These are phyloP conservation scores for Zygogramma bicolorata DNA, from an alignment of 2,888 invertebrate species.

Conservation along the genomic window DNA sequence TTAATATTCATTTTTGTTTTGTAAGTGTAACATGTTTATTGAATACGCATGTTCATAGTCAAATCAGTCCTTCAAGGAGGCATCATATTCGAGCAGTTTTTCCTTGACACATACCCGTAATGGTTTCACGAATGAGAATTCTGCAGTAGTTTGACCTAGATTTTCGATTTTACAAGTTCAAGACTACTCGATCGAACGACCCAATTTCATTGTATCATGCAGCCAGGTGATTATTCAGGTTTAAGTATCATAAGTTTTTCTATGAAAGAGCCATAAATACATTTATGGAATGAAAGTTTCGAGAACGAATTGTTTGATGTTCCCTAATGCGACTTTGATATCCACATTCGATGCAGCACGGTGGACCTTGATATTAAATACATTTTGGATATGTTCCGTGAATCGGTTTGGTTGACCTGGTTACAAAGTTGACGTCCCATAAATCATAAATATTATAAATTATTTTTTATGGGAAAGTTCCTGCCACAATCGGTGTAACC, in stretches of 20 bases:
- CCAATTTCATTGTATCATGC: conserved; percentile 28
- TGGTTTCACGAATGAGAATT: background rate
- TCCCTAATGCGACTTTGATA: background rate
- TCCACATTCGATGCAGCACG: background rate
- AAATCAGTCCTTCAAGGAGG: too few species aligned
- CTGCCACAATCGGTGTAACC: too few species aligned
- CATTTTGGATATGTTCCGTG: too few species aligned
- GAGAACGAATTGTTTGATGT: background rate
- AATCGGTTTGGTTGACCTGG: too few species aligned
- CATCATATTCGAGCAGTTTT: background rate
- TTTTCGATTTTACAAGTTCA: conserved; percentile 35
- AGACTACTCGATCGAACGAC: conserved; percentile 34
- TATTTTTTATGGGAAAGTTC: too few species aligned
- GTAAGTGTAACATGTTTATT: too few species aligned
- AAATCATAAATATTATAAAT: too few species aligned
- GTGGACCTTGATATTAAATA: background rate
- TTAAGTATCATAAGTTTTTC: background rate
- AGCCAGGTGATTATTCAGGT: conserved; percentile 16
- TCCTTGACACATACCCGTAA: background rate
- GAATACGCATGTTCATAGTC: too few species aligned
- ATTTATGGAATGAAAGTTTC: background rate
- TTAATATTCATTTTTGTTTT: too few species aligned
- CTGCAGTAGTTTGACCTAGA: conserved; percentile 18
- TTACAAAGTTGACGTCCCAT: too few species aligned
- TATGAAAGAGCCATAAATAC: background rate